These are phyloP conservation scores for Phyllotreta cruciferae DNA, from an alignment of 2,888 invertebrate genomes.

Conservation along the genomic window DNA sequence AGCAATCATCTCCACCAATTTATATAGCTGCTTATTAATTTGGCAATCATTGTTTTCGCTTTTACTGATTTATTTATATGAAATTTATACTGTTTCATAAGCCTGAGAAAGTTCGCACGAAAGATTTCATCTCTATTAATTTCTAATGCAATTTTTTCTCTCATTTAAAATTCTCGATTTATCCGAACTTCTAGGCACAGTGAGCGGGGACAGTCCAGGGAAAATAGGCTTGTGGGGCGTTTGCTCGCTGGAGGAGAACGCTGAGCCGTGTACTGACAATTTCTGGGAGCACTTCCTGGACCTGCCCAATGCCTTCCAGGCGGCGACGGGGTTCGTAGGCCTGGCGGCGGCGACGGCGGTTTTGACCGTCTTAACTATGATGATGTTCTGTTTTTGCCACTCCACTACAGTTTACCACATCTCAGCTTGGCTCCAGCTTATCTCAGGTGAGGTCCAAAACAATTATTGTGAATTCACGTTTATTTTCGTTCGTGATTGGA, in stretches of 20 bases:
- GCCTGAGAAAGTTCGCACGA: too few relatives aligned
- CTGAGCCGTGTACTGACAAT: slow-evolving; percentile 80
- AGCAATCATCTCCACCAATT: too few relatives aligned
- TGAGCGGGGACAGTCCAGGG: slow-evolving; percentile 83
- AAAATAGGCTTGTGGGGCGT: slow-evolving; percentile 93
- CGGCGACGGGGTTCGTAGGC: slow-evolving; percentile 88
- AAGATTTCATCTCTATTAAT: too few relatives aligned
- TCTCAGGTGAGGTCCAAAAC: slow-evolving; percentile 77
- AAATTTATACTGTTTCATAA: too few relatives aligned
- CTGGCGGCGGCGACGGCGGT: slow-evolving; percentile 85
- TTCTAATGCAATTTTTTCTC: too few relatives aligned
- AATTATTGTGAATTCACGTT: background rate
- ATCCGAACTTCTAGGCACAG: slow-evolving; percentile 62
- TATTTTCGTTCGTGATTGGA: background rate
- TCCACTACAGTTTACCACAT: slow-evolving; percentile 92
- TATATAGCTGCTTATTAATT: too few relatives aligned
- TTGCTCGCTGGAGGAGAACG: slow-evolving; percentile 79
- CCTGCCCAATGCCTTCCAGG: slow-evolving; percentile 81
- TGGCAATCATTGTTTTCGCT: too few relatives aligned
- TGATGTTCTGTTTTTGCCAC: slow-evolving; percentile 92
- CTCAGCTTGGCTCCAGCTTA: slow-evolving; percentile 94
- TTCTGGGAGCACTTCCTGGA: slow-evolving; percentile 79
- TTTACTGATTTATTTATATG: too few relatives aligned
- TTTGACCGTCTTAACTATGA: slow-evolving; percentile 85
- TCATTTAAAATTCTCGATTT: too few relatives aligned